Conservation (phyloP, 2,888 invertebrate species). For the Folsomia candida region DNA sequence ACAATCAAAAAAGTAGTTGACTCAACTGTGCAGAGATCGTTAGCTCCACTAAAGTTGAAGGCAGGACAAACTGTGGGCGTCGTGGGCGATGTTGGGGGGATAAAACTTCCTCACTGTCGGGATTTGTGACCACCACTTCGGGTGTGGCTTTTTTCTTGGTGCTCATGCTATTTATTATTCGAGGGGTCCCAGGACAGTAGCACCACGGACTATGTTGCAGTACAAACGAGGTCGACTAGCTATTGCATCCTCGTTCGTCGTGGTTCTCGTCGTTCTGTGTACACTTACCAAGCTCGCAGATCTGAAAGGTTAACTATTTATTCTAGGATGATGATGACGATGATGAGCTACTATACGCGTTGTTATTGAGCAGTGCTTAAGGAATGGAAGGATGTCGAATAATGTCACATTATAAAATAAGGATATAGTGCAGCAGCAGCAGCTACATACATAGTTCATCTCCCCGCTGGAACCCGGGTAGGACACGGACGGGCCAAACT, state of each 20-base stretch:
- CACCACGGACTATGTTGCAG: too few relatives aligned
- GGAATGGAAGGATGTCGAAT: too few relatives aligned
- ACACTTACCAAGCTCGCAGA: background rate
- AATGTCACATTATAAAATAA: slow-evolving; percentile 16
- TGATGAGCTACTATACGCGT: too few relatives aligned
- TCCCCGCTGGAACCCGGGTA: slow-evolving; percentile 2
- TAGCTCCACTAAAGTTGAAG: background rate
- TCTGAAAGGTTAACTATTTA: slow-evolving; percentile 14
- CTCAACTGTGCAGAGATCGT: slow-evolving; percentile 13
- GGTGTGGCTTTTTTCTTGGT: background rate
- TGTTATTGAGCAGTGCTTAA: too few relatives aligned
- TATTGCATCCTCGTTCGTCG: too few relatives aligned
- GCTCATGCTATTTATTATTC: slow-evolving; percentile 11
- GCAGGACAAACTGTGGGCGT: slow-evolving; percentile 9
- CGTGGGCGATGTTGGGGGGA: background rate
- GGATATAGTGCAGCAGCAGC: too few relatives aligned
- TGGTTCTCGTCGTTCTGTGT: background rate
- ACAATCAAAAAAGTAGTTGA: too few relatives aligned
- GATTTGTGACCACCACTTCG: slow-evolving; percentile 2
- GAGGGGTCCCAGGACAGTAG: too few relatives aligned
- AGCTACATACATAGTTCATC: slow-evolving; percentile 9
- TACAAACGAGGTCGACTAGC: too few relatives aligned
- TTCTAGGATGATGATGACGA: background rate
- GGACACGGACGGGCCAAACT: background rate
- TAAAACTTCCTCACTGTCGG: slow-evolving; percentile 7